Base-by-base conservation (phyloP, 2,113 vertebrate species). In the Hemiscyllium ocellatum region DNA sequence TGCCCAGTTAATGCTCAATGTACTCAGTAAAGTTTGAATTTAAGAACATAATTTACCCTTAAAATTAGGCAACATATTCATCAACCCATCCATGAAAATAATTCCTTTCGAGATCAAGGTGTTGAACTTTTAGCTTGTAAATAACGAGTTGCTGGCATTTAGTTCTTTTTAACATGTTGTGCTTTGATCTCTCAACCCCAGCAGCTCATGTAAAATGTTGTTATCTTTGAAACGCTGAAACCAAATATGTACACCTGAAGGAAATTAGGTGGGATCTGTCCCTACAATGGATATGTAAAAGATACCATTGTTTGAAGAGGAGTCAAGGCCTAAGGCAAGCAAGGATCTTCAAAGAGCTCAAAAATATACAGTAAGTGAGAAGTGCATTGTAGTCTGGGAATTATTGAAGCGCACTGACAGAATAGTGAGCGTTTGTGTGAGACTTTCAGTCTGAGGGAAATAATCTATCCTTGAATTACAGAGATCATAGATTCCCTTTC, bases 261-360 rank as follows among this genome's bases (percentile, higher is more conserved):
- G 15, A 65, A n/a, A 47, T 72, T 33, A 50, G 42, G 24, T 42
- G 37, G 94, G 13, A 95, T 72, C 69, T 50, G 94, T 76, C 42
- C 24, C 37, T 52, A 42, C 24, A 29, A 72, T 10, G 33, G 66
- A 33, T 24, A 52, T 95, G 94, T 95, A 95, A 95, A 95, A 47
- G 94, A 52, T 72, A 76, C 42, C 24, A 4, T 72, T 29, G 94
- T 70, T 93, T 66, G 89, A 93, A 93, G 89, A 37, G 56, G n/a
- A 37, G 61, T 91, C 6, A 7, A 68, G 47, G 69, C 94, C 69
- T 50, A 13, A 95, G 94, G 93, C 68, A 52, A 95, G 69, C 2
- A 72, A 33, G 42, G 94, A 19, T 95, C 26, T 95, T 95, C 94
- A 95, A 95, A 76, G 94, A 47, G 42, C 72, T 95, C 94, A 95